These are phyloP conservation scores for Buteo buteo DNA, from an alignment of 2,113 vertebrate species.

Conservation along the genomic window DNA sequence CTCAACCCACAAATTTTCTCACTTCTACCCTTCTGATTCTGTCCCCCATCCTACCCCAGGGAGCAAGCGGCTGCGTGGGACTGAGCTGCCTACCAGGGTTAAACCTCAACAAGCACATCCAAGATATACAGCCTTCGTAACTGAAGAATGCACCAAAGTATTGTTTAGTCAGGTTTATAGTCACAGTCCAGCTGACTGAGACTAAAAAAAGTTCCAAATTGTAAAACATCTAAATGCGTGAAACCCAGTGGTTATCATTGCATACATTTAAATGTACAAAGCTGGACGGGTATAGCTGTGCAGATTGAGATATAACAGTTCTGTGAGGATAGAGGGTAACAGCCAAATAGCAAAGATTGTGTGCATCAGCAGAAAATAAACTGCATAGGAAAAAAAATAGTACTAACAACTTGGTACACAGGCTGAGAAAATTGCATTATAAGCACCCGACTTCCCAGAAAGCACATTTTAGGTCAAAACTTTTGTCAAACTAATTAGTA, in stretches of 20 bases:
- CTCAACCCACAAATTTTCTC: not conserved
- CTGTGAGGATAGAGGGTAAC: not conserved
- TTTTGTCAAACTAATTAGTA: not conserved
- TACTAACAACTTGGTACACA: not conserved
- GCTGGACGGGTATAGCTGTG: not conserved
- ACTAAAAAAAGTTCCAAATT: not conserved
- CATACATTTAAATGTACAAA: not conserved
- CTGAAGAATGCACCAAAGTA: not conserved
- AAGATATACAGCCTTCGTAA: not conserved
- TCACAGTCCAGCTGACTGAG: not conserved
- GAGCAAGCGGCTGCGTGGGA: fast-evolving
- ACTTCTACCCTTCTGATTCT: not conserved
- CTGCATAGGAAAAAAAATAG: not conserved
- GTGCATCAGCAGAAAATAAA: not conserved
- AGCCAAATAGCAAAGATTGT: not conserved
- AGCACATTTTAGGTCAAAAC: not conserved
- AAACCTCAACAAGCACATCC: not conserved
- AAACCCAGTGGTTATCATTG: fast-evolving
- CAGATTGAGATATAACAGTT: not conserved
- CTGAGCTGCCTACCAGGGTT: not conserved
- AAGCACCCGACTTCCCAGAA: not conserved
- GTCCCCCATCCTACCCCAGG: not conserved
- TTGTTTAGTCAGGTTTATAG: not conserved
- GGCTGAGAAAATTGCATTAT: not conserved
- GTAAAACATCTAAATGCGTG: not conserved